phyloP scores from a whole-genome alignment of 2,888 invertebrate species.

The Rutpela maculata region DNA sequence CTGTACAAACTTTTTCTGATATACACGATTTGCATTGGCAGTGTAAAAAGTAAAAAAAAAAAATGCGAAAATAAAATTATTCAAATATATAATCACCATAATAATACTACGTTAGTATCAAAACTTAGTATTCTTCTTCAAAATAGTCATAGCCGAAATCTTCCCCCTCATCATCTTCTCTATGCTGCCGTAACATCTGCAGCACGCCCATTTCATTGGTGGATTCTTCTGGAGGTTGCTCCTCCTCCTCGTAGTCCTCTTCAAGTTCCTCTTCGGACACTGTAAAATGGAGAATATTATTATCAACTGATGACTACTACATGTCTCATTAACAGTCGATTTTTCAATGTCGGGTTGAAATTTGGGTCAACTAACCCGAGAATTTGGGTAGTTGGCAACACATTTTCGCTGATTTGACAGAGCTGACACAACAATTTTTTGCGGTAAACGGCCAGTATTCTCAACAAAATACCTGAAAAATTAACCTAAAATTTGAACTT shows the following conservation, averaged over 20 bases:
- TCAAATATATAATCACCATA: neutral
- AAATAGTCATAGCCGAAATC: slow-evolving; percentile 75
- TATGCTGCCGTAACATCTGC: slow-evolving; percentile 75
- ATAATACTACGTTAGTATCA: neutral
- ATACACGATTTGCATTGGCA: neutral
- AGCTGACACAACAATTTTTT: too few species aligned
- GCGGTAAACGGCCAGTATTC: too few species aligned
- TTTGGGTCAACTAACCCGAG: too few species aligned
- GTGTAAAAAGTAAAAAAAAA: slow-evolving; percentile 3
- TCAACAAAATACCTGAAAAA: too few species aligned
- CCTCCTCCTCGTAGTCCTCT: slow-evolving; percentile 70
- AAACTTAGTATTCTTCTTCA: slow-evolving; percentile 41
- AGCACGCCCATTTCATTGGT: slow-evolving; percentile 70
- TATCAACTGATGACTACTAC: neutral
- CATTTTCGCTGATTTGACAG: too few species aligned
- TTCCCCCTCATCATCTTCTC: slow-evolving; percentile 78
- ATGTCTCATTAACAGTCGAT: neutral
- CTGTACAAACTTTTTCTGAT: neutral
- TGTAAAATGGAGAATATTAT: slow-evolving; percentile 43
- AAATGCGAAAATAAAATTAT: neutral
- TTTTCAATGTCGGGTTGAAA: too few species aligned
- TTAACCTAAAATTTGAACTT: too few species aligned
- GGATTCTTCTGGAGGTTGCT: slow-evolving; percentile 61
- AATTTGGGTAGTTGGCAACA: too few species aligned
- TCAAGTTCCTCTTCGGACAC: slow-evolving; percentile 66